Conservation (phyloP, 2,888 invertebrate genomes). For the Drosophila ezoana region DNA sequence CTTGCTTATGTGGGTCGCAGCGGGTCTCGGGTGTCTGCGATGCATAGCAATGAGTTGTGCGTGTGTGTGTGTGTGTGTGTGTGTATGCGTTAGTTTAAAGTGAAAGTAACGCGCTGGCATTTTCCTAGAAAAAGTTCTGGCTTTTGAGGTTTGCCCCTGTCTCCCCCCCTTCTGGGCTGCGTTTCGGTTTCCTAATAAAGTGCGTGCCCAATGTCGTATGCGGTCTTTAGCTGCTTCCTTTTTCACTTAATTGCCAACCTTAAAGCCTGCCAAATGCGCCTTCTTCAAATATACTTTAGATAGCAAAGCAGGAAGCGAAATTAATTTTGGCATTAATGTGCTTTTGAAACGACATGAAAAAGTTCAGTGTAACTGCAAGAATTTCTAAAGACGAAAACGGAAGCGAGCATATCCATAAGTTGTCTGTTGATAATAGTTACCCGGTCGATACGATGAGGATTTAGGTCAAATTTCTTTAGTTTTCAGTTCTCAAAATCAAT, state of each 20-base stretch:
- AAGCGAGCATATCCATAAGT: not conserved
- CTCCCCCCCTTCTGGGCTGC: not conserved
- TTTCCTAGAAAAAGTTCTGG: conserved; percentile 24
- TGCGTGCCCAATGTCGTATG: conserved; percentile 58
- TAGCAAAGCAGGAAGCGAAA: conserved; percentile 20
- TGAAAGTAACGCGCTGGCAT: conserved; percentile 25
- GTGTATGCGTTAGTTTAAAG: conserved; percentile 63
- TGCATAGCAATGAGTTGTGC: conserved; percentile 67
- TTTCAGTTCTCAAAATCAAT: no score
- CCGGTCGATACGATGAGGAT: no score
- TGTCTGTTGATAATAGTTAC: not conserved
- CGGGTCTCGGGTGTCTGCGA: conserved; percentile 45
- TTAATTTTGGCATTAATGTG: conserved; percentile 24
- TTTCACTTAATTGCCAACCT: conserved; percentile 67
- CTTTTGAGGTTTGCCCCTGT: conserved; percentile 61
- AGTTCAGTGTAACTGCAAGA: conserved; percentile 5
- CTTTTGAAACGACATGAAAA: conserved; percentile 8
- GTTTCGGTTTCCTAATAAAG: conserved; percentile 61
- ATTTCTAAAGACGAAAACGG: not conserved
- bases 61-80: conserved; percentile 21
- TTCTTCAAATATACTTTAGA: conserved; percentile 4
- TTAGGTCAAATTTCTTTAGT: no score
- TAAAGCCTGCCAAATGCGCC: conserved; percentile 34
- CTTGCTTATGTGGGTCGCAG: conserved; percentile 56
- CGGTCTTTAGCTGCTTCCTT: conserved; percentile 47